Conservation (phyloP, 2,113 vertebrate genomes). For the Apistogramma diplotaenia region DNA sequence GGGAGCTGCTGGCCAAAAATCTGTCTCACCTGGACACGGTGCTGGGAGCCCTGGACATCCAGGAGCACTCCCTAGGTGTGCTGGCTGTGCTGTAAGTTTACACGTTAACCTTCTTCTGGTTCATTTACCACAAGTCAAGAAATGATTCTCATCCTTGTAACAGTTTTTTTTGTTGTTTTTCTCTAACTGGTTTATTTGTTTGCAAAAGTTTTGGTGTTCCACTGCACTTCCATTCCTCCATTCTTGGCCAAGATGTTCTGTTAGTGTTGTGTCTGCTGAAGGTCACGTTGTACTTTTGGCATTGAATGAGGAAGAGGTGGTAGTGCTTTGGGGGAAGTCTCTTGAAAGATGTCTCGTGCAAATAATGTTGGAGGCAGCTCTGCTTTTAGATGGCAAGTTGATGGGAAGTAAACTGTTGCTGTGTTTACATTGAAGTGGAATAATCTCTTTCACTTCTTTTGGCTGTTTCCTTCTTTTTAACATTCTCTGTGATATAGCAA, state of each 20-base stretch:
- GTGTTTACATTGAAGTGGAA: not conserved
- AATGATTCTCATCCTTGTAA: not conserved
- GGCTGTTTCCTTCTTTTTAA: not conserved
- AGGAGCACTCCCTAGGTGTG: constrained; percentile 96
- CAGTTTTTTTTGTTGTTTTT: fast-evolving
- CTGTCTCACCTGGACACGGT: constrained; percentile 98
- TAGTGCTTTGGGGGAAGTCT: not conserved
- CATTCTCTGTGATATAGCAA: not conserved
- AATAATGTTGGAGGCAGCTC: not conserved
- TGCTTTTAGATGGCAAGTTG: not conserved
- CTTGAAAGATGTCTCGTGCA: not conserved
- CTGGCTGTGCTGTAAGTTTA: constrained; percentile 94
- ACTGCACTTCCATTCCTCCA: not conserved
- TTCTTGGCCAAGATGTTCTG: not conserved
- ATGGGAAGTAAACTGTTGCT: not conserved
- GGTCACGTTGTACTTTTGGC: not conserved
- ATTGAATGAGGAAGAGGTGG: not conserved
- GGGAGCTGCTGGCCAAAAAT: constrained; percentile 97
- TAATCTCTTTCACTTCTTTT: not conserved
- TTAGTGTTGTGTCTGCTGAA: not conserved
- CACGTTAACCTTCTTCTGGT: not conserved
- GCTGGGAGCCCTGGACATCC: constrained; percentile 95
- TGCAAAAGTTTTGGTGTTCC: not conserved
- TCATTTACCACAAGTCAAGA: not conserved
- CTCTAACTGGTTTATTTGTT: not conserved